Evolutionary conservation across 2,797 vertebrate genomes (phyloP).

Genomic region (Calcarius lapponicus): DNA sequence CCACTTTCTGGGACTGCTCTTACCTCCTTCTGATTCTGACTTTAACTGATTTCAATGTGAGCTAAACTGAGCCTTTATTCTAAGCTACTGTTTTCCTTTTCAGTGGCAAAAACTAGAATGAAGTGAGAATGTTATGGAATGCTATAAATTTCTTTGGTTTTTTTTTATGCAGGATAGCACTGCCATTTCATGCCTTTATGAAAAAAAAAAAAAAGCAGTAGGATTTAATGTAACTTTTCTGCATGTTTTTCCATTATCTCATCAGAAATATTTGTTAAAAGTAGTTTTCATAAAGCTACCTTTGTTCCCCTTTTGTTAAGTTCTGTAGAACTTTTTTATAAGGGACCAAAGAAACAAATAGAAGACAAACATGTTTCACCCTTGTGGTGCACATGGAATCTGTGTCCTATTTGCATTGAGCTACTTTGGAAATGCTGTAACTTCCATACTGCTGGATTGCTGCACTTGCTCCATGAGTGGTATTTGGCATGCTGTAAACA

Average conservation of each 20-base stretch:
- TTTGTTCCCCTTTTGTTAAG: neutral
- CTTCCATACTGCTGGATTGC: neutral
- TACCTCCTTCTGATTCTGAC: neutral
- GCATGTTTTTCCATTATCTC: neutral
- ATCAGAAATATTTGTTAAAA: neutral
- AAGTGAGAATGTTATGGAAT: neutral
- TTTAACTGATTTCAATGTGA: conserved; percentile 1
- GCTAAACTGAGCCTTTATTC: conserved; percentile 13
- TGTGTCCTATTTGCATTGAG: neutral
- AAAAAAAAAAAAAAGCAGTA: neutral
- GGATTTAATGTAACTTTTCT: neutral
- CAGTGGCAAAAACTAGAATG: neutral
- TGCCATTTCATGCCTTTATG: conserved; percentile 21
- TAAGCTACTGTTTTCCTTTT: neutral
- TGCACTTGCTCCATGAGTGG: neutral
- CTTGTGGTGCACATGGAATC: neutral
- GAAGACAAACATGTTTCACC: neutral
- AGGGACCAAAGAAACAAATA: conserved; percentile 5
- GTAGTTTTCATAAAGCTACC: neutral
- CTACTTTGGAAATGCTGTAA: neutral
- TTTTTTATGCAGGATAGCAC: neutral
- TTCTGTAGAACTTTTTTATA: neutral
- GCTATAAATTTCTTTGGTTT: neutral
- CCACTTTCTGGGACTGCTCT: neutral
- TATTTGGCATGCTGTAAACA: neutral